These are phyloP conservation scores for Caenorhabditis latens DNA, from an alignment of 1,140 invertebrate genomes.

Conservation along the genomic window DNA sequence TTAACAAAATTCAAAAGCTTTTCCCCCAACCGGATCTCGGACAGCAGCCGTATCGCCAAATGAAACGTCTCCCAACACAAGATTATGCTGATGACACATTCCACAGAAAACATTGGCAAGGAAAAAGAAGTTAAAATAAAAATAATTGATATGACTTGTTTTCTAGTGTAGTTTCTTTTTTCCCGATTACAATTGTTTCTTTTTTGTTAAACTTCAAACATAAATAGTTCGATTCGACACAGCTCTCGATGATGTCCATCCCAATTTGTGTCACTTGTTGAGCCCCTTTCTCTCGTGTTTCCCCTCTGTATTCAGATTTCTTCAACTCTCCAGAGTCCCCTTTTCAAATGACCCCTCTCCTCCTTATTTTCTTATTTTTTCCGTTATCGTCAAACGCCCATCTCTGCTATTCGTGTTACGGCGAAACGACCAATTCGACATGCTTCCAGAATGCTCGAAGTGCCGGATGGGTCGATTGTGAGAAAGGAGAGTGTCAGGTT, in stretches of 20 bases:
- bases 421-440: constrained; percentile 43
- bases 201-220: constrained; percentile 17
- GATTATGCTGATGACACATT: constrained; percentile 72
- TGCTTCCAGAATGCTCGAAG: constrained; percentile 54
- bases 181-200: not conserved
- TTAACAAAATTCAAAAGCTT: constrained; percentile 72
- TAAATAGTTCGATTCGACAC: not conserved
- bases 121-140: constrained; percentile 65
- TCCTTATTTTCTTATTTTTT: constrained; percentile 39
- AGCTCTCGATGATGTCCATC: not conserved
- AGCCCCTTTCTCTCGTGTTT: constrained; percentile 8
- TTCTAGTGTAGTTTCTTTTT: constrained; percentile 53
- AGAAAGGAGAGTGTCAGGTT: constrained; percentile 59
- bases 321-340: no score
- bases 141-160: not conserved
- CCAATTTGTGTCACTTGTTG: constrained; percentile 50
- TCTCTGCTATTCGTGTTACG: constrained; percentile 54
- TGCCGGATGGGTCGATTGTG: constrained; percentile 57
- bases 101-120: constrained; percentile 66
- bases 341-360: not conserved
- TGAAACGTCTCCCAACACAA: constrained; percentile 72
- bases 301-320: constrained; percentile 16
- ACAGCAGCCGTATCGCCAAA: constrained; percentile 67
- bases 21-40: constrained; percentile 73
- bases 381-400: constrained; percentile 15